Evolutionary conservation across 2,797 vertebrate genomes (phyloP), one percentile per base, ranked within the genome.

Genomic region (Mionectes olivaceus): DNA sequence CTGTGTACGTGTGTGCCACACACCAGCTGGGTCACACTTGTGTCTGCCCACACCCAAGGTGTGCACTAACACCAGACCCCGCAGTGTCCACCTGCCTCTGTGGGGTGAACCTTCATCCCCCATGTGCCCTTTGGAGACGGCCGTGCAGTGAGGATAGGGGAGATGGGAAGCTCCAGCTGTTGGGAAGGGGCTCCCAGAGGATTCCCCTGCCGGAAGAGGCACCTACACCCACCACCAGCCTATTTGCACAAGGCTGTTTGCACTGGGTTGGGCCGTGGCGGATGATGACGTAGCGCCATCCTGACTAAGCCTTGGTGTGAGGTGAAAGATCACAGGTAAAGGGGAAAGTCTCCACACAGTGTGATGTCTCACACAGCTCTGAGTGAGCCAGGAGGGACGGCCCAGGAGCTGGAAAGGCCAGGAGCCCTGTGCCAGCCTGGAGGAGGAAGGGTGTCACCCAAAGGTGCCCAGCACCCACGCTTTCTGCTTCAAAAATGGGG

Each of bases 181-280:
- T 32, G 27, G 52, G 61, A 81, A 46, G 46, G 17, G 11, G 41
- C 3, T 70, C 44, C 73, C 1, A 1, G 30, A 61, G 25, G 44
- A 80, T 37, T 68, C 17, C 37, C 8, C 0, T 1, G 35, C 25
- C 1, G 5, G 86, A 35, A 90, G 64, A 68, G 68, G 68, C 27
- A 61, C 3, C 69, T 3, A 1, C 18, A 5, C 52, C n/a, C 0
- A 1, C 44, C 0, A 4, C 27, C 3, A 10, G 43, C 19, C 55
- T 95, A 75, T 94, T 93, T 95, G 84, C 80, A 53, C 85, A 78
- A 74, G 33, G 24, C 77, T 95, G 87, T 94, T 95, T 91, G 77
- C 75, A 8, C 50, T 77, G 82, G 94, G 88, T 75, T 87, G 93
- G 82, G 91, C 57, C 8, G 3, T 3, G 44, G 19, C 86, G 50